Evolutionary conservation across 2,888 invertebrate genomes (phyloP), one percentile per base, ranked within the genome.

Genomic region (Folsomia manolachei): DNA sequence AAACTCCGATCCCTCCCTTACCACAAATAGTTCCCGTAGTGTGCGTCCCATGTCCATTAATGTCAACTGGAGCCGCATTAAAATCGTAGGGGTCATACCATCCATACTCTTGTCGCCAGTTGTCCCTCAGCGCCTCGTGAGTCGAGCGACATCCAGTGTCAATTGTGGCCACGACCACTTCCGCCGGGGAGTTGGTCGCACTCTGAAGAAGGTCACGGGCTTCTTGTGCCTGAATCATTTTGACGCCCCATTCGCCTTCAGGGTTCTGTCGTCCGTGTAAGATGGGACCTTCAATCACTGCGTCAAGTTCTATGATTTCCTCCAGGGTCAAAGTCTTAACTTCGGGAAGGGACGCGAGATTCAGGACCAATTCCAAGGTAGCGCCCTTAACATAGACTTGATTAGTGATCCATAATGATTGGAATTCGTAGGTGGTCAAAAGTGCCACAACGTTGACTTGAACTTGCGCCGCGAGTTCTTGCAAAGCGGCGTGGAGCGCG

Each of bases 21-120:
- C 75, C 75, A 18, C n/a, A 61, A n/a, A 75, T 73, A 0, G 71
- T 71, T 24, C 73, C 73, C 1, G 63, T 63, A 0, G 69, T 69
- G 61, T 73, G 75, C 4, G 73, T 75, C 23, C 72, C 73, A 27
- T 71, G 75, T 27, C 75, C 75, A 11, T 72, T 56, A 24, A 62
- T 51, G 62, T 75, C 72, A 27, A 24, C 64, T 0, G 72, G 72
- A 9, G 11, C 11, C 23, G 53, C 19, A 4, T 53, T 64, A 1
- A n/a, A 21, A 2, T 14, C 19, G 9, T 11, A 25, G n/a, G 75
- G 65, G 26, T 75, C 75, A 9, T 27, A 63, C 75, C 72, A 75
- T 27, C 75, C 75, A 14, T 72, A 62, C 4, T 66, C 61, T 0
- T 19, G 18, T 0, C 56, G 26, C 11, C 19, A 75, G 24, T 52